Evolutionary conservation across 1,140 invertebrate species (phyloP), one percentile per base, ranked within the genome.

Genomic region (Bombus terrestris): DNA sequence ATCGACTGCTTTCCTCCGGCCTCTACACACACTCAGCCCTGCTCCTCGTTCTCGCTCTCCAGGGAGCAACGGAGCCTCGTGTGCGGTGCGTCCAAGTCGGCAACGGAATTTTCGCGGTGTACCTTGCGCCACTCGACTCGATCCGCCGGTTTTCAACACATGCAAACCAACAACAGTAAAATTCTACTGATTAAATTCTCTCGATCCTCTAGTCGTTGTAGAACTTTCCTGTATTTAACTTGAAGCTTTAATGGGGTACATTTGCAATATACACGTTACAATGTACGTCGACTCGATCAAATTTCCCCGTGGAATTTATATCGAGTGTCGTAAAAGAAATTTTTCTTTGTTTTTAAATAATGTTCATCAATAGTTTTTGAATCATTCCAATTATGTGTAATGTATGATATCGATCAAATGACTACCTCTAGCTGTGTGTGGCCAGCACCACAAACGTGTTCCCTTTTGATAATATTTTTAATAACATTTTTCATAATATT

Each of bases 151-250:
- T 64, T 28, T 22, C 25, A 66, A 8, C 28, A 13, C 18, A 64
- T 28, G 32, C 3, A 25, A 32, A 77, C 28, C n/a, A 41, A 32
- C 9, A 15, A 1, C 69, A 3, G 18, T 32, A 41, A 74, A 47
- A 75, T 32, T 53, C 28, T 18, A 18, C 41, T 43, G 62, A 84
- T 84, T 78, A 59, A 78, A 71, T 79, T 71, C 66, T 32, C 53
- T 9, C 64, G n/a, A 68, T 37, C 3, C 9, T 10, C 32, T 39
- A 15, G 35, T 57, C 37, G 62, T 22, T 78, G 35, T n/a, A 59
- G 18, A 59, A 79, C 78, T 71, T 84, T 62, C 35, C 37, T 25
- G 28, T 69, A 69, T 59, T 74, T 68, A 32, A 59, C 76, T 3
- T 1, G n/a, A 43, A 22, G 13, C 8, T 71, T 62, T 71, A 71